Conservation (phyloP, 2,888 invertebrate species). For the Agonopterix arenella region DNA sequence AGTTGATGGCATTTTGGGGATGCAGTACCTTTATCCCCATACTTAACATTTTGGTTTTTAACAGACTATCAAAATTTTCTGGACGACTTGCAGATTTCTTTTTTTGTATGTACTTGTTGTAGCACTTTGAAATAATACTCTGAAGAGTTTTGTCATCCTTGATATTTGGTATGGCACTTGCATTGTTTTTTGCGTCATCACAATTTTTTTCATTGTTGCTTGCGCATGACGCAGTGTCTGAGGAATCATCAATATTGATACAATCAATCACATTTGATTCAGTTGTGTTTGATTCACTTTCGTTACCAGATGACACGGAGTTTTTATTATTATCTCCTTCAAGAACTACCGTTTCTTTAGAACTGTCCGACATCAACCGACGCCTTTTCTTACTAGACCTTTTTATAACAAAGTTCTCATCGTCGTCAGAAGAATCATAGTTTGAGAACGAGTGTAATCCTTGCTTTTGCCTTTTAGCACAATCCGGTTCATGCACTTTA, state of each 20-base stretch:
- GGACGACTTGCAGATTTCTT: no score
- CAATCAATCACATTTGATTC: constrained; percentile 25
- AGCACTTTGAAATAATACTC: constrained; percentile 40
- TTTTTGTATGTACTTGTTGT: constrained; percentile 20
- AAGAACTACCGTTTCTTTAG: constrained; percentile 28
- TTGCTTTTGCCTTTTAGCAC: neutral
- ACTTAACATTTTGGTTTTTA: constrained; percentile 57
- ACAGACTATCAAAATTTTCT: constrained; percentile 11
- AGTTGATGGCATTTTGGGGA: no score
- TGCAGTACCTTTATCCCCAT: constrained; percentile 47
- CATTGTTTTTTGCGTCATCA: neutral
- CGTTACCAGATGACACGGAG: constrained; percentile 9
- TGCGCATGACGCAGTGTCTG: constrained; percentile 18
- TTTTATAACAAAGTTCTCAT: constrained; percentile 20
- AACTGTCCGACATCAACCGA: constrained; percentile 33
- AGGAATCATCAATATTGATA: constrained; percentile 48
- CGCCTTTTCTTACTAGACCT: constrained; percentile 21
- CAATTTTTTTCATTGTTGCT: neutral
- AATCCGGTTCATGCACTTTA: neutral
- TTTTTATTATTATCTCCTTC: constrained; percentile 9
- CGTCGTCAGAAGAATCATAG: constrained; percentile 5
- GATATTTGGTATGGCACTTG: constrained; percentile 9
- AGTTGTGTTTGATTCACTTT: constrained; percentile 5
- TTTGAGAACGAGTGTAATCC: neutral
- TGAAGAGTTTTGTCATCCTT: constrained; percentile 32